Evolutionary conservation across 1,140 invertebrate genomes (phyloP).

Genomic region (Melanaphis sacchari): DNA sequence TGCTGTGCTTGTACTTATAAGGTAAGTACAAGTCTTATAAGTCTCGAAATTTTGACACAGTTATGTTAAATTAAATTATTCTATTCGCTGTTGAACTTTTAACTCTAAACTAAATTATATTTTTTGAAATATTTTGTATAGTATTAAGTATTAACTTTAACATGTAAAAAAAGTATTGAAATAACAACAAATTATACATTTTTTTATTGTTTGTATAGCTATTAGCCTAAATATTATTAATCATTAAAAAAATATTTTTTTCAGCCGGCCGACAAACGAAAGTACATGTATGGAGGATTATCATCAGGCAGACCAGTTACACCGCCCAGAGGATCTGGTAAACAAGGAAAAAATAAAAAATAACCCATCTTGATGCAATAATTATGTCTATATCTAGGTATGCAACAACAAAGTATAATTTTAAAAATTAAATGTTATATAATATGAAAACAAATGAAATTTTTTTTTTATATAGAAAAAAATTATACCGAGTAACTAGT

Average conservation of each 20-base stretch:
- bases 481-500: slow-evolving; percentile 51
- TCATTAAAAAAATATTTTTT: slow-evolving; percentile 41
- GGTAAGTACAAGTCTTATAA: too few species aligned
- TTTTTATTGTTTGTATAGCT: not conserved
- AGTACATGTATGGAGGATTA: slow-evolving; percentile 92
- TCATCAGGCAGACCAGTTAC: slow-evolving; percentile 85
- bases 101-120: not conserved
- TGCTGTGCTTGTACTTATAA: not conserved
- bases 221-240: not conserved
- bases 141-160: not conserved
- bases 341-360: slow-evolving; percentile 84
- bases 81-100: not conserved
- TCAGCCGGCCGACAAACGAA: slow-evolving; percentile 96
- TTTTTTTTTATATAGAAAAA: slow-evolving; percentile 54
- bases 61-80: not conserved
- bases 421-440: slow-evolving; percentile 43
- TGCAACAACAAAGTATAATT: slow-evolving; percentile 49
- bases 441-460: slow-evolving; percentile 38
- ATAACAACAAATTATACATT: not conserved
- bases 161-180: not conserved
- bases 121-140: not conserved
- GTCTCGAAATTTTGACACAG: not conserved
- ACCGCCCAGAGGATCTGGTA: slow-evolving; percentile 85
- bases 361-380: slow-evolving; percentile 47
- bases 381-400: slow-evolving; percentile 36